Evolutionary conservation across 1,140 invertebrate genomes (phyloP).

Genomic region (Drosophila paulistorum): DNA sequence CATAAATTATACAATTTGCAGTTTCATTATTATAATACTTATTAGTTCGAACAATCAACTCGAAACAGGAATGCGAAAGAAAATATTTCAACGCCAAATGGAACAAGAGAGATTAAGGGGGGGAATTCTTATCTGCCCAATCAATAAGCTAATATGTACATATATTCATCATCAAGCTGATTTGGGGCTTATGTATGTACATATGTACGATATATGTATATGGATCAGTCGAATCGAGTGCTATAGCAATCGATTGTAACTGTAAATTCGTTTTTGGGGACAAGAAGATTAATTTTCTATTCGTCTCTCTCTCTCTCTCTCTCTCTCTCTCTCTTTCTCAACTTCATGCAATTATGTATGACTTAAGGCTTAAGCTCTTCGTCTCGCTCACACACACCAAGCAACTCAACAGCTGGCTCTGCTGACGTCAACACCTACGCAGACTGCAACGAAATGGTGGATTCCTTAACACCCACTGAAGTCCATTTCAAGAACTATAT

Average conservation of each 20-base stretch:
- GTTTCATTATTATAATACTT: slow-evolving; percentile 23
- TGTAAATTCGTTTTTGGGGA: no score
- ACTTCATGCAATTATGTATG: neutral
- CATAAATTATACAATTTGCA: slow-evolving; percentile 39
- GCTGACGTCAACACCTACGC: neutral
- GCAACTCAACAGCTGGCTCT: neutral
- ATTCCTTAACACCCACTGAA: no score
- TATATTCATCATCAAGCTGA: no score
- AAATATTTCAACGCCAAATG: neutral
- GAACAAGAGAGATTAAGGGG: neutral
- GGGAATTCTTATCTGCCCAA: neutral
- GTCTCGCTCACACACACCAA: neutral
- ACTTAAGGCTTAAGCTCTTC: neutral
- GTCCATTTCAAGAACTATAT: no score
- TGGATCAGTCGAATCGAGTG: no score
- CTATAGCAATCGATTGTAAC: no score
- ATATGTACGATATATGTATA: neutral
- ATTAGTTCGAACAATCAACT: slow-evolving; percentile 5
- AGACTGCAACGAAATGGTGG: neutral
- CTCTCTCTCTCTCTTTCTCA: neutral
- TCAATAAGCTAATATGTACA: neutral
- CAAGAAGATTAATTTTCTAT: neutral
- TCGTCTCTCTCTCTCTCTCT: neutral
- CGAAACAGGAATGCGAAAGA: slow-evolving; percentile 2
- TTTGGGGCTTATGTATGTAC: neutral